A percentile compares a stretch with the other conserved stretches of the same genome.
phyloP scores from a whole-genome alignment of 2,797 vertebrate species.

The Gallinago stenura region DNA sequence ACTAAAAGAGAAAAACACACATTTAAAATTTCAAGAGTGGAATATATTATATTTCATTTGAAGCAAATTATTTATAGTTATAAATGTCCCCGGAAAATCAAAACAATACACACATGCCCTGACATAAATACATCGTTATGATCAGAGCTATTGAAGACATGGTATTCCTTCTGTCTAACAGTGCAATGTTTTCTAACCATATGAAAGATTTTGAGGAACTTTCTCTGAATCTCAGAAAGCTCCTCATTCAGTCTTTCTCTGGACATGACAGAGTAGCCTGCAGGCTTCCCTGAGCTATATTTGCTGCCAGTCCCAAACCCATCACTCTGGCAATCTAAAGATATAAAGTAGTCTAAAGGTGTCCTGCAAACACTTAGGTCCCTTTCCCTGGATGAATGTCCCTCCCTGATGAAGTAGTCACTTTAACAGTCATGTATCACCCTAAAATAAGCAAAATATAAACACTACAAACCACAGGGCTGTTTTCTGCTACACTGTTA shows the following conservation, averaged over 20 bases:
- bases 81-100: not conserved
- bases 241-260: not conserved
- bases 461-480: not conserved
- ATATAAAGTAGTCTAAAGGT: not conserved
- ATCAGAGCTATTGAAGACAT: not conserved
- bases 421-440: not conserved
- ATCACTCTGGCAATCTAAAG: not conserved
- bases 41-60: not conserved
- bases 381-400: not conserved
- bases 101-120: not conserved
- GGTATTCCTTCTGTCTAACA: not conserved
- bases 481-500: not conserved
- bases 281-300: not conserved
- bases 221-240: not conserved
- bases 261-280: not conserved
- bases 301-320: not conserved
- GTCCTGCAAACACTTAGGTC: not conserved
- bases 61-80: constrained; percentile 7
- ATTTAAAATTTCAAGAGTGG: not conserved
- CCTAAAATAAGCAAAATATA: not conserved
- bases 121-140: not conserved
- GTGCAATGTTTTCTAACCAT: not conserved
- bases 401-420: not conserved
- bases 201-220: not conserved
- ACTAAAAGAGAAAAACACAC: not conserved